Conservation (phyloP, 2,888 invertebrate genomes). For the Apodemia zela region DNA sequence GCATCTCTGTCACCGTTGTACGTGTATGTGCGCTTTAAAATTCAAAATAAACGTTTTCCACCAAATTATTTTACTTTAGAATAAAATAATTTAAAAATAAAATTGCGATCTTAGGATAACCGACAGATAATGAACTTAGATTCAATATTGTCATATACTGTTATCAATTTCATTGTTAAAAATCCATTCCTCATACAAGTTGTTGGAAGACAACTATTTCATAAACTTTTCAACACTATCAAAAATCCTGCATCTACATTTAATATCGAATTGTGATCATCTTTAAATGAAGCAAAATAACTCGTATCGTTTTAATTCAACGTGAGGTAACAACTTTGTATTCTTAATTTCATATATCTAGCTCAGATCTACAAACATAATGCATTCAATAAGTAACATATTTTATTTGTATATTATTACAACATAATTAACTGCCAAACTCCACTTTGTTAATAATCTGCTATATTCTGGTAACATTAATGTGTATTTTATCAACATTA, state of each 20-base stretch:
- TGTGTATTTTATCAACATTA: not conserved
- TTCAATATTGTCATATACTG: too few relatives aligned
- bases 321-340: slow-evolving; percentile 37
- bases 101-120: too few relatives aligned
- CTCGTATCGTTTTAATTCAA: slow-evolving; percentile 25
- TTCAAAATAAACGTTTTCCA: too few relatives aligned
- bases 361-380: not conserved
- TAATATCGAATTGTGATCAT: slow-evolving; percentile 13
- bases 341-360: slow-evolving; percentile 24
- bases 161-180: not conserved
- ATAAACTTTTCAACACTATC: slow-evolving; percentile 3
- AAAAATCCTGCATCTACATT: slow-evolving; percentile 7
- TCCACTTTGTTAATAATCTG: not conserved
- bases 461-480: not conserved
- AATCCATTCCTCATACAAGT: not conserved
- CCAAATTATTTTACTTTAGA: too few relatives aligned
- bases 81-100: too few relatives aligned
- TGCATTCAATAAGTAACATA: not conserved
- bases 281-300: slow-evolving; percentile 24
- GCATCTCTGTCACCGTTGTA: too few relatives aligned
- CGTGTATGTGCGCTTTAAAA: too few relatives aligned
- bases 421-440: not conserved
- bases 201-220: not conserved
- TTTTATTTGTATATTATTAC: not conserved
- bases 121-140: too few relatives aligned